Percentiles rank a stretch among this genome's conserved stretches.
Conservation (phyloP, 2,888 invertebrate species). For the Eudasyphora cyanicolor region DNA sequence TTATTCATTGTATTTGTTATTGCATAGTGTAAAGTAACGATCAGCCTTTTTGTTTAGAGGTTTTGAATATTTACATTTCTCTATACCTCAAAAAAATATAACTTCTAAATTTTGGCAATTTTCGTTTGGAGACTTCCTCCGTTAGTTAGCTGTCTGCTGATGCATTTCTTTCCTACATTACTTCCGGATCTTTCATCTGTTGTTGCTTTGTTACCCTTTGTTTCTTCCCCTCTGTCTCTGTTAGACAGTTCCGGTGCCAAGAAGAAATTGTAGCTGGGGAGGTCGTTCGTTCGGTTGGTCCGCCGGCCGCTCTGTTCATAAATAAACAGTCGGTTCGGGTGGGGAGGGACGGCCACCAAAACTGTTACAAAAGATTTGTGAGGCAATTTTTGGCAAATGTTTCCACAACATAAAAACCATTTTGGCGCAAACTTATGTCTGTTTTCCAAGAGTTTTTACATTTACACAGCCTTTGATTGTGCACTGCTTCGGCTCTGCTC, state of each 20-base stretch:
- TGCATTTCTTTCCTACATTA: neutral
- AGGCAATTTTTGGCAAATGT: constrained; percentile 40
- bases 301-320: neutral
- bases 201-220: neutral
- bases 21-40: too few relatives aligned
- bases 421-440: constrained; percentile 28
- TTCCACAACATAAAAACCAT: constrained; percentile 19
- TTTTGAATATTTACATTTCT: too few relatives aligned
- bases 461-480: neutral
- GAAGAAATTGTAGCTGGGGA: neutral
- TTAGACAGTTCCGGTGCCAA: neutral
- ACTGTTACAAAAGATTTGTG: constrained; percentile 20
- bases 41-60: too few relatives aligned
- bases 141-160: neutral
- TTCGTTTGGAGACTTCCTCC: neutral
- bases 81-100: too few relatives aligned
- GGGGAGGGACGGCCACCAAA: neutral
- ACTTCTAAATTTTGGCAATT: too few relatives aligned
- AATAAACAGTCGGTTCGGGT: neutral
- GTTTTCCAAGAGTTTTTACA: neutral
- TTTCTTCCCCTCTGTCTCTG: neutral
- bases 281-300: neutral
- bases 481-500: neutral
- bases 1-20: too few relatives aligned
- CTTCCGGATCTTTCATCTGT: neutral